Evolutionary conservation across 2,113 vertebrate genomes (phyloP), one percentile per base, ranked within the genome.

Genomic region (Chloropsis cyanopogon): DNA sequence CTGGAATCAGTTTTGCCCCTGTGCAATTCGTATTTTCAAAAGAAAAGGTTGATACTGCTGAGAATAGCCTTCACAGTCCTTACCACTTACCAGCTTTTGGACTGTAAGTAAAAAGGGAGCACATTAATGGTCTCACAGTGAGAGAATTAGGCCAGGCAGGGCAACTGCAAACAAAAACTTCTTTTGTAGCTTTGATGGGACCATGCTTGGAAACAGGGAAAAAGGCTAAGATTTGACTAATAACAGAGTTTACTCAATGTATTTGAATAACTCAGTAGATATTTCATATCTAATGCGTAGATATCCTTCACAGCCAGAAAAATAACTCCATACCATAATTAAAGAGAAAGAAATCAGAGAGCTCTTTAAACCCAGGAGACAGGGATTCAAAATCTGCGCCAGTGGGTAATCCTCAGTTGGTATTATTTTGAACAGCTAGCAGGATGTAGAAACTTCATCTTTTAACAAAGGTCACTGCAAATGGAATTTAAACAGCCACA

Each of bases 401-500:
- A 59, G 57, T 89, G 73, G 73, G 37, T 91, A 92, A 92, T 70
- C 41, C 54, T 91, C 77, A 79, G 20, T 26, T 77, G 59, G 31
- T 63, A 15, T 60, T 88, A 59, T 75, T 88, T 86, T 47, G 24
- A 94, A 68, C 44, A 90, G 64, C 71, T 85, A 85, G 33, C 49
- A 77, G 63, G 63, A 69, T 57, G 29, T 28, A 76, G 66, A 72
- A 79, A 35, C 23, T 72, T 41, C 39, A 66, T 64, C 72, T 84
- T 91, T 91, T 92, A 70, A 41, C 42, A 89, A 86, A 69, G 61
- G 41, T 91, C 72, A 89, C 49, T 85, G 66, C 49, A 87, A 92
- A 85, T 82, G 47, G 70, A 87, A 94, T 94, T 94, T 86, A 76
- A 87, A 93, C 49, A 76, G 66, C 33, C 28, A 42, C 46, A 69